These are phyloP conservation scores for Fregata magnificens DNA, from an alignment of 2,113 vertebrate genomes.

Conservation along the genomic window DNA sequence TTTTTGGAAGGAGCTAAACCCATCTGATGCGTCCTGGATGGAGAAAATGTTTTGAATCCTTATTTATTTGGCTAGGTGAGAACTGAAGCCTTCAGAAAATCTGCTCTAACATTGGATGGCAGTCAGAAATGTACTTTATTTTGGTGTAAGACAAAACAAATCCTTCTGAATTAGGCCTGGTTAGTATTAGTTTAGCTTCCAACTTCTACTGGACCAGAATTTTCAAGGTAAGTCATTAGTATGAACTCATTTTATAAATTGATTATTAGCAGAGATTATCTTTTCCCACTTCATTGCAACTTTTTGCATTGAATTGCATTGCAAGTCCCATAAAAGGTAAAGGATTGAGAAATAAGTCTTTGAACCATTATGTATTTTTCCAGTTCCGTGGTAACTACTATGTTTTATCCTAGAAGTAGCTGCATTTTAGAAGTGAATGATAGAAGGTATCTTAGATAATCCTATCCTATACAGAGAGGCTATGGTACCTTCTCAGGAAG, in stretches of 20 bases:
- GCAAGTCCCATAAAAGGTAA: not conserved
- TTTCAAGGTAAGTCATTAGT: not conserved
- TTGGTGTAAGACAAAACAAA: not conserved
- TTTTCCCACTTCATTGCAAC: not conserved
- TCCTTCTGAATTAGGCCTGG: not conserved
- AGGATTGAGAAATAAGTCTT: not conserved
- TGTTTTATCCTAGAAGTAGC: not conserved
- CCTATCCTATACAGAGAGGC: not conserved
- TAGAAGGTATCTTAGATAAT: not conserved
- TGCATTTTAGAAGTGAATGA: not conserved
- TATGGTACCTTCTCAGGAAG: not conserved
- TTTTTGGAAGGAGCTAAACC: not conserved
- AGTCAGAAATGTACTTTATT: not conserved
- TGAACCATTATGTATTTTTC: not conserved
- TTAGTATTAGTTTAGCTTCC: not conserved
- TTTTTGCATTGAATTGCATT: not conserved
- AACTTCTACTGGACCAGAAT: not conserved
- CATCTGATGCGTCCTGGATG: not conserved
- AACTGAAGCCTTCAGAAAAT: not conserved
- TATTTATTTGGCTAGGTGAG: not conserved
- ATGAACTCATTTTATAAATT: not conserved
- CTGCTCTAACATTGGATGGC: not conserved
- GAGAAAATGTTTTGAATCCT: not conserved
- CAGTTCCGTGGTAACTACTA: not conserved
- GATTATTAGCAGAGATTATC: not conserved